Evolutionary conservation across 2,888 invertebrate species (phyloP).

Genomic region (Rosalia funebris): DNA sequence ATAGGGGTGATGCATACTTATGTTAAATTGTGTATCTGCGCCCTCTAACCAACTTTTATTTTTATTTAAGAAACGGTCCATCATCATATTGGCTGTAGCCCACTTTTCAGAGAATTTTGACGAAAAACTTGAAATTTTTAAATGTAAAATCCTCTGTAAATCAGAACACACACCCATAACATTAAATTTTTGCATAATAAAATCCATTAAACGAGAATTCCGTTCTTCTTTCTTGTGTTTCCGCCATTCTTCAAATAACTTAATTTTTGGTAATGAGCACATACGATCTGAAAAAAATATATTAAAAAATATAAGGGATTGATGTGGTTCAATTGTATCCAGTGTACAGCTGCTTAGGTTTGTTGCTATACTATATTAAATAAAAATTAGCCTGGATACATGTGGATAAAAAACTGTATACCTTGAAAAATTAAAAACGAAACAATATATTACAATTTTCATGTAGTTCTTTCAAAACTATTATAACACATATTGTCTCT

Average conservation of each 20-base stretch:
- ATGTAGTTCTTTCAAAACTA: too few relatives aligned
- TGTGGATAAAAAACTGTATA: conserved; percentile 1
- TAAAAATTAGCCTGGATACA: conserved; percentile 6
- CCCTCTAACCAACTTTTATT: conserved; percentile 2
- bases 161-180: background rate
- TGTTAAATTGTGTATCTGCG: conserved; percentile 3
- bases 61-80: conserved; percentile 1
- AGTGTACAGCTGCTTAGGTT: conserved; percentile 2
- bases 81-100: conserved; percentile 1
- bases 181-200: conserved; percentile 2
- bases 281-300: conserved; percentile 1
- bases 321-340: conserved; percentile 3
- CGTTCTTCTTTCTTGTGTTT: conserved; percentile 4
- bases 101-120: background rate
- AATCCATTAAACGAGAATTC: conserved; percentile 5
- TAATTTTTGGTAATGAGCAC: background rate
- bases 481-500: too few relatives aligned
- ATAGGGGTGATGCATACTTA: conserved; percentile 1
- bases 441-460: too few relatives aligned
- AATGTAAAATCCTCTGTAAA: background rate
- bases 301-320: background rate
- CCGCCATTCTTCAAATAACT: conserved; percentile 7
- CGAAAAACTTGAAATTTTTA: background rate
- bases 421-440: conserved; percentile 1
- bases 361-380: background rate